Base-by-base conservation (phyloP, 2,113 vertebrate species). In the Bombycilla garrulus region DNA sequence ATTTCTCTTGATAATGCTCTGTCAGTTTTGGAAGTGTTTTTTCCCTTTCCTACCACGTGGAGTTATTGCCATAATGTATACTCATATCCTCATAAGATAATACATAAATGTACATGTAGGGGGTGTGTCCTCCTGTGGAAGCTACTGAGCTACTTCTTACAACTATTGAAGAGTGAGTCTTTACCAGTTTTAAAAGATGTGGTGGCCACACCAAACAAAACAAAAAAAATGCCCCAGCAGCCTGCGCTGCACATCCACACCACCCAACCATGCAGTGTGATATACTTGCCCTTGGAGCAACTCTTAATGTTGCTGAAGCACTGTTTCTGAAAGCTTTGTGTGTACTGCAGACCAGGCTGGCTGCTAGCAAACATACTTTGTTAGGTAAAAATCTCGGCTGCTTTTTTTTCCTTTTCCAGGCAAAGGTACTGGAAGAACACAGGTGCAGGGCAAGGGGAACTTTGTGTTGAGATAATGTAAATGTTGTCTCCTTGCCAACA, bases 191-290 rank as follows among this genome's bases (percentile, higher is more conserved):
- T 84, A 76, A 53, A 84, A 35, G 10, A 13, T 1, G 1, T 22
- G 7, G 58, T 56, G 29, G 8, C 28, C 23, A 19, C 18, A 14
- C 42, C 12, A 8, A 56, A n/a, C 28, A 23, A 64, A 64, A 38
- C 20, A 16, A 21, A 4, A 13, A 8, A 16, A 38, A 1, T 2
- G 1, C 8, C 31, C 20, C 23, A 21, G 35, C 25, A 42, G 21
- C 33, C 21, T 29, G 29, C 2, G 0, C 21, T 9, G 4, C 22
- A 13, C 8, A 14, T 65, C 10, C 5, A 13, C 12, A 2, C n/a
- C 7, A 7, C 9, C 3, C 15, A 42, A 14, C 42, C 42, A 11
- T 42, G 42, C 4, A 12, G 3, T 0, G 0, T 3, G 19, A 10
- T 28, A 10, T 5, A 3, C 22, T 64, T 62, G 40, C 14, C 9